Evolutionary conservation across 2,888 invertebrate species (phyloP).

Genomic region (Nomada goodeniana): DNA sequence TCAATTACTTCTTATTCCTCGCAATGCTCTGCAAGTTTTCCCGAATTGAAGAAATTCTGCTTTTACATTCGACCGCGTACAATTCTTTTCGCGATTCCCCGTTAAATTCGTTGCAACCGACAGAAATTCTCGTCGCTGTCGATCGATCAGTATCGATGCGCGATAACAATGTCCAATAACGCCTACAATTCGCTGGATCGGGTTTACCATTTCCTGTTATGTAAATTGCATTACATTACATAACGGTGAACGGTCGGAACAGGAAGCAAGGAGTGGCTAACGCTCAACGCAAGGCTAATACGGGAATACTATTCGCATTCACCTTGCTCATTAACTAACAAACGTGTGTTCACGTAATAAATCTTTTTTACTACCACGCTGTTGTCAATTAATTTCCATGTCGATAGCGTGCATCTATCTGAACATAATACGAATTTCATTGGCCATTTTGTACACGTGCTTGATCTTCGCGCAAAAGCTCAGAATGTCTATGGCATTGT

Average conservation of each 20-base stretch:
- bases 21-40: no score
- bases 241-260: conserved; percentile 63
- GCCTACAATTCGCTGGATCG: conserved; percentile 32
- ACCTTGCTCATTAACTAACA: conserved; percentile 28
- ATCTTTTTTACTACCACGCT: background rate
- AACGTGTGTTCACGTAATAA: conserved; percentile 1
- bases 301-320: conserved; percentile 19
- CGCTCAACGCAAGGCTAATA: conserved; percentile 30
- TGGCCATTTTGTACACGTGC: no score
- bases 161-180: conserved; percentile 27
- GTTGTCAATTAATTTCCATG: no score
- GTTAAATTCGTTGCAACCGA: background rate
- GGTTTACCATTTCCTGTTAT: conserved; percentile 69
- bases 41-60: no score
- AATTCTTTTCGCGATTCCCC: background rate
- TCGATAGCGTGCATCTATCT: no score
- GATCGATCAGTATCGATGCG: conserved; percentile 22
- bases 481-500: no score
- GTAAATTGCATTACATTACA: conserved; percentile 70
- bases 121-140: background rate
- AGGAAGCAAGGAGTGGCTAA: conserved; percentile 65
- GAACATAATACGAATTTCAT: no score
- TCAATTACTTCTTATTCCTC: no score
- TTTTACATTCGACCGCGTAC: no score
- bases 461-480: no score